phyloP scores from a whole-genome alignment of 2,797 vertebrate genomes.

The Buphagus erythrorhynchus region DNA sequence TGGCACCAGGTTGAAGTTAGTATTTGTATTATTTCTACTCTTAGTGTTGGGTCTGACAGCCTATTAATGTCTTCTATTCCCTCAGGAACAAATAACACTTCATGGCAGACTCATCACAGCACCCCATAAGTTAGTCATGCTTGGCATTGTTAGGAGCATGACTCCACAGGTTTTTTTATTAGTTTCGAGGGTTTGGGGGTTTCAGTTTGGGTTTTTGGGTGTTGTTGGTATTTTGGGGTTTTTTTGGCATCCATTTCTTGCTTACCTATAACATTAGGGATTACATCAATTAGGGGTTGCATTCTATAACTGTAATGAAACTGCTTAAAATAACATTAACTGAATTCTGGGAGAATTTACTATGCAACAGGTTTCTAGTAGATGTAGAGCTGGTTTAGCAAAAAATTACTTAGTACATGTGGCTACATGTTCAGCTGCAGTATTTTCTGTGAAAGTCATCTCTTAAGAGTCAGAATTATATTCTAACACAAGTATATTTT shows the following conservation, averaged over 20 bases:
- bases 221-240: fast-evolving
- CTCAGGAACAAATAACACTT: not conserved
- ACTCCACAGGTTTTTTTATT: not conserved
- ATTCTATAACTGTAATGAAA: not conserved
- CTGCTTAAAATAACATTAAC: not conserved
- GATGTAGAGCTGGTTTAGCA: not conserved
- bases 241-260: not conserved
- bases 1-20: not conserved
- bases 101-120: not conserved
- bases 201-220: not conserved
- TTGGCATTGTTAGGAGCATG: not conserved
- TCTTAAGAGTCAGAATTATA: not conserved
- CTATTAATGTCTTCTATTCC: not conserved
- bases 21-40: not conserved
- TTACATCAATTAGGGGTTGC: not conserved
- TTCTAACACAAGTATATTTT: not conserved
- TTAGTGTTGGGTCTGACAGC: not conserved
- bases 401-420: not conserved
- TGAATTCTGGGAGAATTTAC: not conserved
- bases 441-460: conserved; percentile 1
- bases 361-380: not conserved
- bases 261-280: not conserved
- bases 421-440: not conserved
- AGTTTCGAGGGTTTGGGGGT: not conserved
- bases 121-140: not conserved